Base-by-base conservation (phyloP, 1,140 invertebrate genomes). In the Zaprionus gabonicus region DNA sequence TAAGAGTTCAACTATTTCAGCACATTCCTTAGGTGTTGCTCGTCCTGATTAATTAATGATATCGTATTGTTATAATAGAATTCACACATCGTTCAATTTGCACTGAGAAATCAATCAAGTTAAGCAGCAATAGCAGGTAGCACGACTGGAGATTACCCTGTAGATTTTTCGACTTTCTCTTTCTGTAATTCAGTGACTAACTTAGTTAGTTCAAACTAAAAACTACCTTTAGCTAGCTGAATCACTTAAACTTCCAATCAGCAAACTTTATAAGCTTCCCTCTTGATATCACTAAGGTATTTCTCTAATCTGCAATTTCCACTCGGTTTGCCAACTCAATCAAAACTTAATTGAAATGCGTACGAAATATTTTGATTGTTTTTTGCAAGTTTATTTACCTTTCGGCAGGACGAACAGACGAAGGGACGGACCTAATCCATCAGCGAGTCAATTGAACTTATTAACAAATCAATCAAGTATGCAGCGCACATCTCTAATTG, bases 391-490 rank as follows among this genome's bases (percentile, higher is more conserved):
- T 25, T 51, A 51, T 12, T 51, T 51, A 51, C 46, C 46, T 51
- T 51, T 49, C 20, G 46, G 10, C 4, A 15, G 15, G 12, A 4
- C 3, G 10, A 20, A 20, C 20, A 20, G 20, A 20, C 20, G 20
- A 20, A 20, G 1, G 20, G 3, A 23, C 46, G 10, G 9, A 25
- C 10, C 34, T 31, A 55, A 36, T 71, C 51, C 36, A 63, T 71
- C 49, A 66, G 63, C 49, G 28, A 69, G 71, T 44, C 36, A 71
- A 57, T 25, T 55, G 10, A 64, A 41, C 67, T 71, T 62, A 75
- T 75, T 75, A 71, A 70, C 72, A 64, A 63, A 75, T 75, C 72
- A 75, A 75, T 75, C 72, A 71, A 75, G 67, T 58, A 57, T 74
- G 71, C 66, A 60, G 38, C n/a, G 66, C 57, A 63, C 59, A 70